Base-by-base conservation (phyloP, 2,797 vertebrate species). In the Hybognathus amarus region DNA sequence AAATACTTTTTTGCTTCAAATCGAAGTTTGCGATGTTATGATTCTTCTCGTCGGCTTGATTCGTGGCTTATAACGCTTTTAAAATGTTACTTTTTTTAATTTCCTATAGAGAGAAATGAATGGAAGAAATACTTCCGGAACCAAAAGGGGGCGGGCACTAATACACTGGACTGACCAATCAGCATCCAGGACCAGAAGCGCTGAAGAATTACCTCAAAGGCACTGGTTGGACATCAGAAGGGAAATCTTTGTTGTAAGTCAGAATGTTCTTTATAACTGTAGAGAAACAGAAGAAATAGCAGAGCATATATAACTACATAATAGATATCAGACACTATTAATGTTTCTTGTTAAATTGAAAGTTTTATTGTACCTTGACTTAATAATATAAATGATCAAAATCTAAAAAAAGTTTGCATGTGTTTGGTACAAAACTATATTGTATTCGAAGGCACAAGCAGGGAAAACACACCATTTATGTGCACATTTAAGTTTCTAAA, bases 221-320 rank as follows among this genome's bases (percentile, higher is more conserved):
- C 89, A 98, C 96, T 40, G 98, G 98, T 90, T 99, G 97, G 88
- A 99, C 98, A 88, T 98, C 96, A 90, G 98, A 99, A 68, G 98
- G 98, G 83, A 99, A 99, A 87, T 96, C 97, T 94, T 99, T 98
- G 94, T 98, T 98, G 93, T 95, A 98, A 20, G 96, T 98, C 90
- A 98, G 95, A 85, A 99, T 94, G 91, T 97, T 98, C 93, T 96
- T 96, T 90, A 99, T 94, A 85, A 99, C 97, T 99, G 91, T 87
- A 89, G 90, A 90, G 5, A 90, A 50, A 75, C 30, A 66, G 10
- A 82, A 66, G 36, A 66, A n/a, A 64, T 75, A 52, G 15, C 4
- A 40, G 64, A n/a, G 20, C 77, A 59, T 40, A 24, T 36, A 30
- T 15, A 15, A 50, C 13, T 67, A 59, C 20, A 36, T 67, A 27